Base-by-base conservation (phyloP, 2,888 invertebrate genomes). In the Ptychoptera albimana region DNA sequence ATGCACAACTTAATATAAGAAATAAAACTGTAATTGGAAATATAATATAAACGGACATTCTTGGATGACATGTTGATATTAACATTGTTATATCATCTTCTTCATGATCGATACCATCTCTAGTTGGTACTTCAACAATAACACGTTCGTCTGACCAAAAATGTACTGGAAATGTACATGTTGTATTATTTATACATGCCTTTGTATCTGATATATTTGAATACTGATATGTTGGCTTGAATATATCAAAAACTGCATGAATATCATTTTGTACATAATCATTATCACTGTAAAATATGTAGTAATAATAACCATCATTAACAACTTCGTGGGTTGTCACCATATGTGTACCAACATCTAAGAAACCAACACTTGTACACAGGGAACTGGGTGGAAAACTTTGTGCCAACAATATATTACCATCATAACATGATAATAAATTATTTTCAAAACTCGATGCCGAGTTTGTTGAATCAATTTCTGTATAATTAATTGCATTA, bases 231-330 rank as follows among this genome's bases (percentile, higher is more conserved):
- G 84, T 82, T 11, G 86, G 85, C 55, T 87, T 87, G 55, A 79
- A 79, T 56, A 88, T 84, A 65, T 87, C 82, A 59, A 88, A 86
- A 49, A 84, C 73, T 7, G 82, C 83, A 63, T 86, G 82, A 53
- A 88, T 82, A 57, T 83, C 79, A 63, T 87, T 88, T 40, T 70
- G 73, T 9, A 81, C 77, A 52, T 78, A 68, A 60, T 85, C 86
- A 64, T 87, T 86, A 59, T 88, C 85, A 54, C 84, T 86, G 57
- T 86, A 87, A 64, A 88, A 87, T 52, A 88, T 85, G 55, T 87
- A 88, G 64, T 88, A 88, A 60, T 87, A 88, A 64, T 87, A 87
- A 8, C 86, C 87, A 58, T 85, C 81, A 42, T 74, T 69, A 34
- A 72, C 67, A 16, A 87, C 79, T 51, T 82, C 75, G 54, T 87